Percentiles rank a stretch among this genome's conserved stretches.
These are phyloP conservation scores for Pygoscelis antarcticus DNA, from an alignment of 2,113 vertebrate species.

Conservation along the genomic window DNA sequence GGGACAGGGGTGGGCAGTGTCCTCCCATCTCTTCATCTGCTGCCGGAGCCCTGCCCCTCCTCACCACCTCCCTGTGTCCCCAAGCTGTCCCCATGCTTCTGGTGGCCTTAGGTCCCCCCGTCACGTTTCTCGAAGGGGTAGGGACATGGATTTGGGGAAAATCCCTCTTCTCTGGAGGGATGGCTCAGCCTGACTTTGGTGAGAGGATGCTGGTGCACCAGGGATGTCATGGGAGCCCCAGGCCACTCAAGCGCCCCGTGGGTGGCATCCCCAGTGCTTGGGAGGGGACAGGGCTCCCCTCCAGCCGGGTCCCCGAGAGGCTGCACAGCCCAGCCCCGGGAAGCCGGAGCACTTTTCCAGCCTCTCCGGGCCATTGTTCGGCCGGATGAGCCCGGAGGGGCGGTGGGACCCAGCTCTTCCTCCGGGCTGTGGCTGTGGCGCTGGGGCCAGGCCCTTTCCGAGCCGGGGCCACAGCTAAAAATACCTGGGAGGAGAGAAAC, in stretches of 20 bases:
- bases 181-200: background rate
- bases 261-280: background rate
- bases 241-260: fast-evolving
- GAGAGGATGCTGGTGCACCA: background rate
- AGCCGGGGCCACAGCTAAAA: constrained; percentile 8
- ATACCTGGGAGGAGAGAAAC: background rate
- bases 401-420: constrained; percentile 12
- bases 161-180: too few species aligned
- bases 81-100: background rate
- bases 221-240: fast-evolving
- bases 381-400: constrained; percentile 12
- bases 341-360: background rate
- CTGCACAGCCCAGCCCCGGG: background rate
- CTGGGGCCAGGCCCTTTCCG: constrained; percentile 13
- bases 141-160: background rate
- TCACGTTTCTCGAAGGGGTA: fast-evolving
- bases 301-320: fast-evolving
- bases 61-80: fast-evolving
- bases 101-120: fast-evolving
- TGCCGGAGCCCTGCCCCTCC: background rate
- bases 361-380: background rate
- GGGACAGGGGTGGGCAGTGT: background rate
- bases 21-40: fast-evolving
- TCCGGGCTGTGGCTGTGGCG: fast-evolving
- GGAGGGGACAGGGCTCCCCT: background rate